These are phyloP conservation scores for Drosophila merina DNA, from an alignment of 2,888 invertebrate genomes.

Conservation along the genomic window DNA sequence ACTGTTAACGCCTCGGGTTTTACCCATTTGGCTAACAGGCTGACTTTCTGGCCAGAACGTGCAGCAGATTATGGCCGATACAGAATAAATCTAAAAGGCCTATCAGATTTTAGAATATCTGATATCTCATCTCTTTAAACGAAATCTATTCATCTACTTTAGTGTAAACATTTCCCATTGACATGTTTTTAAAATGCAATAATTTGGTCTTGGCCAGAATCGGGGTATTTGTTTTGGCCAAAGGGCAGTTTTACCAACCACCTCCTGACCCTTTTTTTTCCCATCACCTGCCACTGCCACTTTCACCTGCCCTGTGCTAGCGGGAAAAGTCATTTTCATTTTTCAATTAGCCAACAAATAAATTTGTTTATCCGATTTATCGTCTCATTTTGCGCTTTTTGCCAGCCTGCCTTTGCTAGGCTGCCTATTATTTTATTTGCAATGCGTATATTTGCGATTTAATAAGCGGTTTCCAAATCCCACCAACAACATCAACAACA, in stretches of 20 bases:
- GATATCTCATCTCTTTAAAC: background rate
- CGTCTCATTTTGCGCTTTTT: conserved; percentile 6
- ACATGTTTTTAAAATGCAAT: too few species aligned
- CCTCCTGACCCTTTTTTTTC: background rate
- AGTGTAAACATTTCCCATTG: background rate
- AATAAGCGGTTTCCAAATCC: conserved; percentile 72
- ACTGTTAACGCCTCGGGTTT: conserved; percentile 31
- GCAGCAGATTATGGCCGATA: conserved; percentile 44
- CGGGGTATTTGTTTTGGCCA: background rate
- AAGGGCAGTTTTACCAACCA: background rate
- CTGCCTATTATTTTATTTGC: conserved; percentile 40
- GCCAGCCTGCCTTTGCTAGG: background rate
- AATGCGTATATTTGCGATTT: conserved; percentile 53
- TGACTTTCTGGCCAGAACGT: conserved; percentile 35
- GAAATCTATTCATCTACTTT: background rate
- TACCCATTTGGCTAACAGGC: conserved; percentile 28
- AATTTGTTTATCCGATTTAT: conserved; percentile 41
- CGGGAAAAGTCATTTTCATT: conserved; percentile 49
- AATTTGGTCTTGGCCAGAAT: too few species aligned
- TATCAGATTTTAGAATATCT: background rate
- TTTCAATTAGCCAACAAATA: conserved; percentile 60
- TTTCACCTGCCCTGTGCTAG: conserved; percentile 18
- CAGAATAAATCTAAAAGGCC: background rate
- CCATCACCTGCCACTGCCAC: conserved; percentile 4
- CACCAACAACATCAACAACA: conserved; percentile 46